Evolutionary conservation across 2,797 vertebrate genomes (phyloP).

Genomic region (Fringilla coelebs): DNA sequence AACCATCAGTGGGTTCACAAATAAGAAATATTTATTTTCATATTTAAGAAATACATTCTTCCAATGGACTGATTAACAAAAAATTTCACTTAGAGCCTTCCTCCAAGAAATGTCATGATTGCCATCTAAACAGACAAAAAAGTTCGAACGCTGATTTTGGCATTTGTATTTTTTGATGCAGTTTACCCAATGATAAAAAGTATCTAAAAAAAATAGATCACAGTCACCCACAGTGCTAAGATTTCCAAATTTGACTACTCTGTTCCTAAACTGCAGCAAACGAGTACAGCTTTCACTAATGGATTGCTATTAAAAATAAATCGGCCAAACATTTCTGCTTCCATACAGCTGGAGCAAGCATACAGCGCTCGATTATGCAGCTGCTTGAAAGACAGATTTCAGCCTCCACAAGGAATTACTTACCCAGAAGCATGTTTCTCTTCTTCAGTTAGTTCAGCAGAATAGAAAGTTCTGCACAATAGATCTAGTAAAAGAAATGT

Average conservation of each 20-base stretch:
- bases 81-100: background rate
- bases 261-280: background rate
- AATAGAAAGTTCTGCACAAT: constrained; percentile 35
- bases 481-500: background rate
- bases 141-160: constrained; percentile 37
- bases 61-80: background rate
- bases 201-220: background rate
- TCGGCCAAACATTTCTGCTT: background rate
- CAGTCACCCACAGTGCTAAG: background rate
- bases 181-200: constrained; percentile 18
- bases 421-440: constrained; percentile 78
- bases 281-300: constrained; percentile 1
- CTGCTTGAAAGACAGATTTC: constrained; percentile 11
- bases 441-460: constrained; percentile 42
- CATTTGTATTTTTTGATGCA: background rate
- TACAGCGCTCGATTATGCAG: background rate
- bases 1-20: background rate
- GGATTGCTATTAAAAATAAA: constrained; percentile 30
- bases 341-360: background rate
- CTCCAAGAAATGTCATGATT: constrained; percentile 36
- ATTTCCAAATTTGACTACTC: background rate
- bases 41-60: background rate
- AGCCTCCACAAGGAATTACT: constrained; percentile 64
- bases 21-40: background rate
- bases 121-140: background rate